Evolutionary conservation across 2,888 invertebrate genomes (phyloP).

Genomic region (Eristalinus sepulchralis): DNA sequence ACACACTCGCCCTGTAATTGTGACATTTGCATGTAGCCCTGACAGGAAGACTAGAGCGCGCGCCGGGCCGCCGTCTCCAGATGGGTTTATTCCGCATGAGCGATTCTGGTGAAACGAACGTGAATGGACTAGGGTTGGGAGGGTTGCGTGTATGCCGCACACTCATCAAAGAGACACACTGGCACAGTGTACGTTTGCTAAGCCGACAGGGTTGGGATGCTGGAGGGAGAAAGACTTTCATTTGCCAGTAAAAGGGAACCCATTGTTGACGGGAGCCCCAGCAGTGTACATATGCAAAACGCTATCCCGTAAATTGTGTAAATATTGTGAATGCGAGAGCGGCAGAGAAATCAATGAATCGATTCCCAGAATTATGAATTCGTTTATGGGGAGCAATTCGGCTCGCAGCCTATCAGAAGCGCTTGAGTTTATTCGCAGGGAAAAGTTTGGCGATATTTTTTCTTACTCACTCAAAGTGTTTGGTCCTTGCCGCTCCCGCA

Average conservation of each 20-base stretch:
- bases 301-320: slow-evolving; percentile 14
- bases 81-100: slow-evolving; percentile 45
- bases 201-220: neutral
- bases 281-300: slow-evolving; percentile 18
- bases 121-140: neutral
- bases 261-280: slow-evolving; percentile 11
- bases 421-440: neutral
- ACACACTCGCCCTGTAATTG: neutral
- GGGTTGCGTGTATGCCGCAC: neutral
- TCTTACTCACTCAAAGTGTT: neutral
- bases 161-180: neutral
- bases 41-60: slow-evolving; percentile 5
- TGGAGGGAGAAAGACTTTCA: slow-evolving; percentile 4
- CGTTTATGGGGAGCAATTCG: neutral
- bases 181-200: slow-evolving; percentile 19
- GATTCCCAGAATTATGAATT: slow-evolving; percentile 29
- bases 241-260: neutral
- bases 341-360: slow-evolving; percentile 38
- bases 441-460: neutral
- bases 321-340: slow-evolving; percentile 3
- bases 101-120: slow-evolving; percentile 13
- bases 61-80: slow-evolving; percentile 8
- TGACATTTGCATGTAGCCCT: slow-evolving; percentile 18
- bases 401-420: neutral
- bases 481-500: neutral